Base-by-base conservation (phyloP, 2,888 invertebrate genomes). In the Alentia gelatinosa region DNA sequence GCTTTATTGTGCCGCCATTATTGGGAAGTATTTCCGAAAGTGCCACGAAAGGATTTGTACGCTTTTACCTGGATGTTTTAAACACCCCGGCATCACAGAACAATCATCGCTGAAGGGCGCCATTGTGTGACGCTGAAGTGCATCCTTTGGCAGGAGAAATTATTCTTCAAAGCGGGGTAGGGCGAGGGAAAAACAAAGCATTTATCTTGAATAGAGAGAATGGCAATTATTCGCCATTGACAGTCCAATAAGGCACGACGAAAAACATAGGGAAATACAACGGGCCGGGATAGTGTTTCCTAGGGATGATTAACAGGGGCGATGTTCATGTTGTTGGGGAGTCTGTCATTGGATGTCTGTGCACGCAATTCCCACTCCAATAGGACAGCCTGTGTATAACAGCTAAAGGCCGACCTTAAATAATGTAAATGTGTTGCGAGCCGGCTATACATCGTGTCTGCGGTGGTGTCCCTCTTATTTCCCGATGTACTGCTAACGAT, bases 211-310 rank as follows among this genome's bases (percentile, higher is more conserved):
- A 83, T 40, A 40, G 83, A 83, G 40, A 15, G 83, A 83, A 40
- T 1, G 83, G 83, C 83, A 83, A 83, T 83, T 83, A 83, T 83
- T 40, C 83, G 39, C 83, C 39, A 83, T 83, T 83, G 83, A 83
- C 83, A 83, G 40, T 37, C 83, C 83, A 83, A 83, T 83, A 83
- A 83, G 39, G 39, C 83, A 35, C 39, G 7, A 1, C 26, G 4
- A 83, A 23, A 83, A 83, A 83, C 83, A 83, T 39, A 35, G 39
- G 83, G 9, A 35, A 83, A 83, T 83, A 83, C n/a, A 15, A 83
- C 37, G 0, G 56, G 56, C 56, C 19, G n/a, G 3, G 56, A n/a
- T 56, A 19, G 56, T 56, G 19, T 19, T 12, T 4, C 19, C n/a
- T 19, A n/a, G 56, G 5, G 56, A 1, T 56, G 19, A 56, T 56